Conservation (phyloP, 2,888 invertebrate genomes). For the Hemithea aestivaria region DNA sequence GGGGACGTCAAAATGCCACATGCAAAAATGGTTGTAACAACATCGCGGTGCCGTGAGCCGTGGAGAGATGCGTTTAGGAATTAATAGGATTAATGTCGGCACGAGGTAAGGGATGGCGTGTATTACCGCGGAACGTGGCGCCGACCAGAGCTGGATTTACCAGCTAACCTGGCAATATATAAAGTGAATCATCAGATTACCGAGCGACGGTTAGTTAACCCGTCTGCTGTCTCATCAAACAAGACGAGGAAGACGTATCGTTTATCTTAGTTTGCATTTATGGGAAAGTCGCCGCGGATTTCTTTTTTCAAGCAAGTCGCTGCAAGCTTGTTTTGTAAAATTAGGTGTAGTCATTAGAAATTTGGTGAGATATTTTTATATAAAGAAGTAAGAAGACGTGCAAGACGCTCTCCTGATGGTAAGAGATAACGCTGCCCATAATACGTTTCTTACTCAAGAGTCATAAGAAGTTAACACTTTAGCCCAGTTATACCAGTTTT, state of each 20-base stretch:
- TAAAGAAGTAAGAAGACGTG: no score
- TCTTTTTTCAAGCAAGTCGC: no score
- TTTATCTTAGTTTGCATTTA: no score
- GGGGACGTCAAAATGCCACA: constrained; percentile 59
- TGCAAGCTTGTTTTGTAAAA: no score
- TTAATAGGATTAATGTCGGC: constrained; percentile 65
- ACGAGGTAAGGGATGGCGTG: constrained; percentile 32
- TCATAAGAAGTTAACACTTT: no score
- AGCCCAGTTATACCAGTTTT: no score
- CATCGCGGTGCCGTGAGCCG: constrained; percentile 38
- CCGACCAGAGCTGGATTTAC: constrained; percentile 20
- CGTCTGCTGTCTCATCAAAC: constrained; percentile 5
- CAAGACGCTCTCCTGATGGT: no score
- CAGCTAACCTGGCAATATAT: constrained; percentile 14
- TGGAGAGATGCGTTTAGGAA: constrained; percentile 55
- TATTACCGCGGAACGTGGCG: constrained; percentile 23
- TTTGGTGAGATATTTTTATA: no score
- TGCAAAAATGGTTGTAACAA: constrained; percentile 65
- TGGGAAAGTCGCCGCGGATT: no score
- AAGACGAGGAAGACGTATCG: not conserved
- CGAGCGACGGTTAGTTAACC: constrained; percentile 2
- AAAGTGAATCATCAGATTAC: constrained; percentile 17
- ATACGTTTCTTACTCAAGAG: no score
- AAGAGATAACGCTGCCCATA: no score
- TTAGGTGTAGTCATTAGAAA: no score